A percentile compares a stretch with the other conserved stretches of the same genome.
These are phyloP conservation scores for Montipora sp. DNA, from an alignment of 64 coral and sea anemone genomes.

Conservation along the genomic window DNA sequence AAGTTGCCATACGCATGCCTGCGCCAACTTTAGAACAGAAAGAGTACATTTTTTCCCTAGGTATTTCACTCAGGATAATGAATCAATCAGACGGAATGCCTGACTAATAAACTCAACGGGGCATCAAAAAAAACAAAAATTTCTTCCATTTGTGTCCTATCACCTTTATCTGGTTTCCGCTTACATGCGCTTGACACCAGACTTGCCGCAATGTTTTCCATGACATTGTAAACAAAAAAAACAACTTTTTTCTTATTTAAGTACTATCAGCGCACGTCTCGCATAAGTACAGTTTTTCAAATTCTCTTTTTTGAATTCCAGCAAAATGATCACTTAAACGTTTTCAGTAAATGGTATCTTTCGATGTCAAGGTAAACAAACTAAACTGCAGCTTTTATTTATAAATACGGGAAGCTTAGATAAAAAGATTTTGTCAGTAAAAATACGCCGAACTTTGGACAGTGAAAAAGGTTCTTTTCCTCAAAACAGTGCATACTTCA, in stretches of 20 bases:
- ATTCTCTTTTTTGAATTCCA: background rate
- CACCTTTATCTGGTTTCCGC: too few species aligned
- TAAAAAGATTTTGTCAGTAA: background rate
- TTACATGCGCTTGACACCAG: too few species aligned
- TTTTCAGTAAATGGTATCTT: background rate
- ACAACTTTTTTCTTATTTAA: too few species aligned
- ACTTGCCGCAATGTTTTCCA: too few species aligned
- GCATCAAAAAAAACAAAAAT: background rate
- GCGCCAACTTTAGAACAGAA: background rate
- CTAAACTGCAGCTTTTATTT: slow-evolving; percentile 6
- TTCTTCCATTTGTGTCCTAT: too few species aligned
- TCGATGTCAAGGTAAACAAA: background rate
- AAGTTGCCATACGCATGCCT: background rate
- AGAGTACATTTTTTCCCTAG: background rate
- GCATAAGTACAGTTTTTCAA: background rate
- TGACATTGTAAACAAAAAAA: too few species aligned
- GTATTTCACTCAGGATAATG: background rate
- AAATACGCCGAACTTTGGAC: background rate
- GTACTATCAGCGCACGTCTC: too few species aligned
- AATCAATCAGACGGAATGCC: background rate
- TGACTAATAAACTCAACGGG: background rate
- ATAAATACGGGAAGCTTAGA: slow-evolving; percentile 3
- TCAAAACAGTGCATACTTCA: background rate
- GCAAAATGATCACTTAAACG: background rate
- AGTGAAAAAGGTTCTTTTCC: background rate